Base-by-base conservation (phyloP, 1,140 invertebrate genomes). In the Amphibalanus amphitrite region DNA sequence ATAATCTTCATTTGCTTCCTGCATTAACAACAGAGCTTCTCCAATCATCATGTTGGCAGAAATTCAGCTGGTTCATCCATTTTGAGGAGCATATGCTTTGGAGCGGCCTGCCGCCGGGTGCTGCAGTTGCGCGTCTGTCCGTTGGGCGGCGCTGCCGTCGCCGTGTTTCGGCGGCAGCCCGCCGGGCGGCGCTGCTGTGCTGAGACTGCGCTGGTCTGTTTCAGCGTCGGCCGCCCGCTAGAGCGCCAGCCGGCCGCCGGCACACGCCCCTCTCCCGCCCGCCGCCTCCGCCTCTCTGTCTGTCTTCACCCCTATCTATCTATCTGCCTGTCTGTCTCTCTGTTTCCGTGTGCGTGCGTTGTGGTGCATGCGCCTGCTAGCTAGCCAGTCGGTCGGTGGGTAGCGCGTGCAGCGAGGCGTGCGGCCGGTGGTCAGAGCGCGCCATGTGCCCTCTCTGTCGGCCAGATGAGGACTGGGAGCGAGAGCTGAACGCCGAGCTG, bases 401-500 rank as follows among this genome's bases (percentile, higher is more conserved):
- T 6, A 38, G 33, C 15, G 33, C 15, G 33, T 38, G 38, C 6
- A 17, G 47, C 20, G 47, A 17, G 23, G 47, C 47, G 47, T 1
- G 6, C 47, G 47, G 47, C 47, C 47, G 13, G 20, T 59, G 47
- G 47, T 59, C 38, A 17, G 47, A 59, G 47, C 10, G 47, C 47
- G 6, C n/a, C 8, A 8, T 67, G 65, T 67, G 65, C 20, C 3
- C 26, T 65, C 10, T 65, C 10, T 26, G 28, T 67, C 65, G 65
- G 65, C 26, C 65, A 67, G 65, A 59, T 59, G 47, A 67, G 65
- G 65, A 67, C 26, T 67, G 65, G 65, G 65, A 67, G 65, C 65
- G 65, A 1, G 65, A 67, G 28, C 65, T 67, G 23, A 67, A 67
- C 28, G 65, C 28, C 1, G 65, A 67, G 23, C 65, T 67, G 3